Base-by-base conservation (phyloP, 2,113 vertebrate species). In the Shinisaurus crocodilurus region DNA sequence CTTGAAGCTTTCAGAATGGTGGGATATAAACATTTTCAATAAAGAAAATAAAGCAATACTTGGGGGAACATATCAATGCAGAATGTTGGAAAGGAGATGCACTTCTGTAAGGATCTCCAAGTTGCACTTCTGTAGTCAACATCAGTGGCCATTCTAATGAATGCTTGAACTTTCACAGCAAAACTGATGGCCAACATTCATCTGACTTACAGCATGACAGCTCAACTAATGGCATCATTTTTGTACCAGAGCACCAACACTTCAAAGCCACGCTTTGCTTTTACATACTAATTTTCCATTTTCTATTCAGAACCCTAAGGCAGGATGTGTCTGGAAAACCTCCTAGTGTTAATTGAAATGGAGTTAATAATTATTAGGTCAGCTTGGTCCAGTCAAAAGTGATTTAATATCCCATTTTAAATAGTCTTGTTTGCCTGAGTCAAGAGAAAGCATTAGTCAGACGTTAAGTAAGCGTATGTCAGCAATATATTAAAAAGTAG, bases 351-450 rank as follows among this genome's bases (percentile, higher is more conserved):
- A 95, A 37, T 96, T 93, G 94, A 96, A 96, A 96, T 92, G 95
- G 94, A 95, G 93, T 92, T 92, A 88, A 94, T 96, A 96, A 97
- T 97, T 90, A 96, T 96, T 94, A 96, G 96, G 94, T 96, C 93
- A 97, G 91, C 12, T 37, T 72, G 95, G 94, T 82, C 92, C 90
- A 96, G 94, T 96, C 95, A 95, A 96, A 95, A 96, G 93, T 95
- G 94, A 96, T 97, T 90, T 92, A 95, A 86, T 92, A 92, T 89
- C 88, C 96, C 67, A 1, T 96, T 93, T 94, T 96, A 96, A 95
- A 94, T 92, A 48, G 90, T 94, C 93, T 83, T 54, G 2, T 90
- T 93, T 88, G 93, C 90, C 90, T 86, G 91, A 95, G 94, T 91
- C 90, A 90, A 75, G 75, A 88, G 91, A 91, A 94, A 92, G 92